phyloP scores from a whole-genome alignment of 2,888 invertebrate genomes.

The Platypus cylindrus region DNA sequence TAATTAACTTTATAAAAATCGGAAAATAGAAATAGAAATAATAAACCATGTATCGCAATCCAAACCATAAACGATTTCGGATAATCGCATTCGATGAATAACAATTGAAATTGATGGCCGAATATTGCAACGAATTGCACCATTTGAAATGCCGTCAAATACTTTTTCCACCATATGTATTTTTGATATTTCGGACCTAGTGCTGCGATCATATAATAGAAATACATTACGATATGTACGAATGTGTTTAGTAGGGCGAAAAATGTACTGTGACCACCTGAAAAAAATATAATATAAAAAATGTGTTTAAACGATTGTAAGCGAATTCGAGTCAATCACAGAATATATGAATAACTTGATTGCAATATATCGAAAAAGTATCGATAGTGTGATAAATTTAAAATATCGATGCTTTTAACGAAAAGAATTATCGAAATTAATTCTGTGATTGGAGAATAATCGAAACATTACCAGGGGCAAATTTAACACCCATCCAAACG shows the following conservation, averaged over 20 bases:
- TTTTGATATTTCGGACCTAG: conserved; percentile 89
- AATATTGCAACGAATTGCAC: conserved; percentile 90
- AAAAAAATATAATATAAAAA: conserved; percentile 19
- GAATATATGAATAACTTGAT: background rate
- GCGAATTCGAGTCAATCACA: no score
- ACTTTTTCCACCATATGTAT: conserved; percentile 96
- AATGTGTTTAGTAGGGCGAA: conserved; percentile 89
- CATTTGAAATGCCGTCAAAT: conserved; percentile 91
- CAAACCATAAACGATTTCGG: conserved; percentile 83
- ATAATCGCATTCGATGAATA: conserved; percentile 85
- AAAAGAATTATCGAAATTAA: no score
- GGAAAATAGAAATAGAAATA: conserved; percentile 88
- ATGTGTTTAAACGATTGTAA: background rate
- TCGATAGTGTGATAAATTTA: no score
- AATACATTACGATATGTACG: conserved; percentile 95
- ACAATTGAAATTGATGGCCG: conserved; percentile 79
- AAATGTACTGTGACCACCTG: conserved; percentile 94
- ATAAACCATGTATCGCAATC: conserved; percentile 88
- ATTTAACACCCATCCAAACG: conserved; percentile 90
- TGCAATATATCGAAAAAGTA: conserved; percentile 1
- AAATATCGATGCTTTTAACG: no score
- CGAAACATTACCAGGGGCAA: conserved; percentile 89
- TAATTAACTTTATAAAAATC: conserved; percentile 88
- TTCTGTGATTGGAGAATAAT: no score
- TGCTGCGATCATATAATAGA: conserved; percentile 91